Conservation (phyloP, 2,888 invertebrate species). For the Polyommatus iphigenia region DNA sequence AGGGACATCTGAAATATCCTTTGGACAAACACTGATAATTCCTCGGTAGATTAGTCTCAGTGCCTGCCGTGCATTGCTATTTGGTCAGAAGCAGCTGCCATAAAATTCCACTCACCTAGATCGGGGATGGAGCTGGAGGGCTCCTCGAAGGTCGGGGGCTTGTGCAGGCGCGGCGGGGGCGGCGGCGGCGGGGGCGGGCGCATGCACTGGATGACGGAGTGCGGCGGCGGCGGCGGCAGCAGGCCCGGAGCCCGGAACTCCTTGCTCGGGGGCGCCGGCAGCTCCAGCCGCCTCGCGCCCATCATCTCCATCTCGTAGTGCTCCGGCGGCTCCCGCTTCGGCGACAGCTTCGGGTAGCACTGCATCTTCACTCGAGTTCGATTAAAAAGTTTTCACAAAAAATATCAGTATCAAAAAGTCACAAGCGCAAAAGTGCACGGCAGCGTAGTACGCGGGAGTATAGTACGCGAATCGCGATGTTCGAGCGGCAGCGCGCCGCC, state of each 20-base stretch:
- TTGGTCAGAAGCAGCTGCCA: background rate
- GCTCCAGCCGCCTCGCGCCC: conserved; percentile 64
- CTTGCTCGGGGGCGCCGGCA: conserved; percentile 74
- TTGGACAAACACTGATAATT: background rate
- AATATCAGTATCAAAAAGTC: conserved; percentile 35
- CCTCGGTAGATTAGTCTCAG: background rate
- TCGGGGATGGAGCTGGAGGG: conserved; percentile 94
- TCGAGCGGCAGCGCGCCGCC: conserved; percentile 64
- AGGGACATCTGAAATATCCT: background rate
- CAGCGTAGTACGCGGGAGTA: conserved; percentile 42
- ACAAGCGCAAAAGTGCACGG: conserved; percentile 35
- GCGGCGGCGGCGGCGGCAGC: conserved; percentile 63
- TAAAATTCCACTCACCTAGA: conserved; percentile 84
- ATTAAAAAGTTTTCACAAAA: conserved; percentile 35
- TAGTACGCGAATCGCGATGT: conserved; percentile 50
- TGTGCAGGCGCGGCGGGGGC: conserved; percentile 75
- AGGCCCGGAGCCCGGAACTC: conserved; percentile 73
- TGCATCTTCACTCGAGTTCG: conserved; percentile 60
- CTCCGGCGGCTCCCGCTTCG: conserved; percentile 69
- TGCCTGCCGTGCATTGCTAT: background rate
- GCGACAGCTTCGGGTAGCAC: conserved; percentile 71
- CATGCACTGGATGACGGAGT: conserved; percentile 77
- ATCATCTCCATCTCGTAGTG: conserved; percentile 64
- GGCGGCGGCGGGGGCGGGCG: conserved; percentile 78
- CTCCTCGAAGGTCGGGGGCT: conserved; percentile 84